Evolutionary conservation across 1,140 invertebrate species (phyloP), one percentile per base, ranked within the genome.

Genomic region (Oncopeltus fasciatus): DNA sequence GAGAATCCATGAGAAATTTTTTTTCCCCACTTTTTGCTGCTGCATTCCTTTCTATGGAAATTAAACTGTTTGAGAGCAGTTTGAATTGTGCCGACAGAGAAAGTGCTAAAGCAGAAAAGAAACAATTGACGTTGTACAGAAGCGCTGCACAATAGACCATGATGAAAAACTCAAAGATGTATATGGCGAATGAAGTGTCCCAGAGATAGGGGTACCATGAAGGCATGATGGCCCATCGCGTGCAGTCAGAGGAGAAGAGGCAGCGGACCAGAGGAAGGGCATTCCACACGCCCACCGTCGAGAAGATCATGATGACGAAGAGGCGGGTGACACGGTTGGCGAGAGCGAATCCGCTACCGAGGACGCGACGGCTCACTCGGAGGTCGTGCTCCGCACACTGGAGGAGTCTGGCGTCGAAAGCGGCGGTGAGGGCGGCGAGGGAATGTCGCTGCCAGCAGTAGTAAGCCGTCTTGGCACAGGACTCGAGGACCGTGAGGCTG

Each of bases 141-240:
- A 65, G 59, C 18, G 58, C 44, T n/a, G 64, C 64, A 33, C 64
- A 65, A 26, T 60, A 65, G 14, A 62, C 49, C 64, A 65, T 65
- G 18, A 65, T 59, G 51, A 58, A 24, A 43, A 65, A 65, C 44
- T 65, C 64, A 21, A 59, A 57, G 16, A 62, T 20, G 29, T 65
- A 65, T 16, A 65, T 46, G 14, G 57, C 44, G 4, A 61, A 61
- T 1, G 47, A 28, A 11, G 24, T 27, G 21, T 18, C 21, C 0
- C 49, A 31, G 38, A 2, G n/a, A 2, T 38, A 29, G 2, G 64
- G 64, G 29, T 65, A 65, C 56, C 57, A 60, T 11, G 46, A 38
- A 21, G 64, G 64, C 57, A 62, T 49, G 16, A 65, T 65, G 20
- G 61, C 31, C 27, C 57, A 33, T 12, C 24, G 16, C 12, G 33